Evolutionary conservation across 1,140 invertebrate genomes (phyloP).

Genomic region (Drosophila neocordata): DNA sequence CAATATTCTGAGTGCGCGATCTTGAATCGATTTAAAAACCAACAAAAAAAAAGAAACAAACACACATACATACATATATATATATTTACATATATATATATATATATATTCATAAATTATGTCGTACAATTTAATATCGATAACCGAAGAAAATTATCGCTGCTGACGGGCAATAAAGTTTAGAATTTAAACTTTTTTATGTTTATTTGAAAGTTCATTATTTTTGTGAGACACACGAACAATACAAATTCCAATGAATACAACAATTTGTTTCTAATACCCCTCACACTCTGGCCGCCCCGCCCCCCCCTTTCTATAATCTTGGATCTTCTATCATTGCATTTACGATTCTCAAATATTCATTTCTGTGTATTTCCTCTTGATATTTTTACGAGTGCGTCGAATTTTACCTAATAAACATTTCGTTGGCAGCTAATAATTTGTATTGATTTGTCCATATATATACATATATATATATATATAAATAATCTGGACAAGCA

Average conservation of each 20-base stretch:
- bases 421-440: slow-evolving; percentile 49
- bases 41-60: too few relatives aligned
- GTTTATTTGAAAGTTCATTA: slow-evolving; percentile 68
- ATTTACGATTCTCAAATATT: slow-evolving; percentile 51
- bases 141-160: slow-evolving; percentile 44
- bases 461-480: not conserved
- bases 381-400: slow-evolving; percentile 43
- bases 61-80: slow-evolving; percentile 17
- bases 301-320: not conserved
- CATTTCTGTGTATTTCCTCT: slow-evolving; percentile 10
- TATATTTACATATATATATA: not conserved
- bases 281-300: not conserved
- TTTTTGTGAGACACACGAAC: slow-evolving; percentile 39
- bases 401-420: slow-evolving; percentile 60
- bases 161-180: slow-evolving; percentile 59
- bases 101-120: slow-evolving; percentile 46
- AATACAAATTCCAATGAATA: slow-evolving; percentile 33
- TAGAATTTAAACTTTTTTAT: slow-evolving; percentile 53
- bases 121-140: slow-evolving; percentile 42
- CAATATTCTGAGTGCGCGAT: too few relatives aligned
- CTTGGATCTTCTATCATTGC: not conserved
- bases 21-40: too few relatives aligned
- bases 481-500: slow-evolving; percentile 14
- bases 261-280: slow-evolving; percentile 31
- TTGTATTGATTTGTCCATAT: slow-evolving; percentile 43